Evolutionary conservation across 2,113 vertebrate species (phyloP).

Genomic region (Epinephelus fuscoguttatus): DNA sequence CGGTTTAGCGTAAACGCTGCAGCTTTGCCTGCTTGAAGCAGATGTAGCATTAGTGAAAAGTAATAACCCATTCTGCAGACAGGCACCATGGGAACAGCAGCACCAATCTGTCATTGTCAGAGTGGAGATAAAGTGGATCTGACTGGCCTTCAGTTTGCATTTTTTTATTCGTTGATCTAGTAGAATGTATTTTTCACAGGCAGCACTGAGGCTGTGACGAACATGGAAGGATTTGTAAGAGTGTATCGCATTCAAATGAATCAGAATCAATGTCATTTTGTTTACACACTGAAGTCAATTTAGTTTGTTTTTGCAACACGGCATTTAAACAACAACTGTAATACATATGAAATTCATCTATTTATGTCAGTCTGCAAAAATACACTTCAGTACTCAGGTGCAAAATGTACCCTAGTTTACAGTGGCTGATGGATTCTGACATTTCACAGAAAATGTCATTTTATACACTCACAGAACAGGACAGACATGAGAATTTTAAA

Average conservation of each 20-base stretch:
- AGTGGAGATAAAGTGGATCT: conserved; percentile 12
- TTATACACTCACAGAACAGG: background rate
- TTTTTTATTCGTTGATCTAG: conserved; percentile 14
- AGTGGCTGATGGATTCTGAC: background rate
- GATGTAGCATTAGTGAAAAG: conserved; percentile 26
- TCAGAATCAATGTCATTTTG: background rate
- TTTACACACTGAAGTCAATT: background rate
- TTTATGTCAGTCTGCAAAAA: background rate
- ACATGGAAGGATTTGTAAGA: background rate
- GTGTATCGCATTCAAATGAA: background rate
- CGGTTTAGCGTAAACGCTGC: background rate
- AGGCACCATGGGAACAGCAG: conserved; percentile 22
- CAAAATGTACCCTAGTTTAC: background rate
- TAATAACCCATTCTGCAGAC: conserved; percentile 16
- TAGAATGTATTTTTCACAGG: background rate
- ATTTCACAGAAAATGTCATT: background rate
- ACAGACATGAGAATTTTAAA: background rate
- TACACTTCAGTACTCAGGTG: background rate
- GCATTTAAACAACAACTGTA: background rate
- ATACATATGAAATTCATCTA: background rate
- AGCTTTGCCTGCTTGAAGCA: background rate
- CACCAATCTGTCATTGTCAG: conserved; percentile 48
- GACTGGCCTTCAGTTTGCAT: conserved; percentile 29
- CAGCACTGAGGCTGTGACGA: background rate
- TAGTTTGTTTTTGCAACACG: background rate